These are phyloP conservation scores for Coturnix japonica DNA, from an alignment of 2,113 vertebrate genomes.

Conservation along the genomic window DNA sequence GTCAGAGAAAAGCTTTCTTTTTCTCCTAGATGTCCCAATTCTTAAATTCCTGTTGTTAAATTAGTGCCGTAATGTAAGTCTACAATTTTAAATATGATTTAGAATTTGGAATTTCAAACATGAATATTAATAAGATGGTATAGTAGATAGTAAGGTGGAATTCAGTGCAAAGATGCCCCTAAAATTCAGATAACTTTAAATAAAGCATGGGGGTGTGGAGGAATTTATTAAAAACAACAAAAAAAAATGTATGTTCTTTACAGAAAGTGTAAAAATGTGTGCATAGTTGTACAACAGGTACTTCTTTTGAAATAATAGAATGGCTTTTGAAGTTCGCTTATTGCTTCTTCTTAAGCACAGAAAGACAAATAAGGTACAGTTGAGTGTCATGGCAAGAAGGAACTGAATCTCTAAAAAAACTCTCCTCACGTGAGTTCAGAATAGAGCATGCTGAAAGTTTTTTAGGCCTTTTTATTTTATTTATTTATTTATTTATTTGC, in stretches of 20 bases:
- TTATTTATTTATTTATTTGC: background rate
- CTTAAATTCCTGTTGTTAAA: background rate
- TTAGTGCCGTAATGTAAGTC: background rate
- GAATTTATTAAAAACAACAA: background rate
- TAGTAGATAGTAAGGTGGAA: background rate
- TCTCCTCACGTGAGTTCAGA: background rate
- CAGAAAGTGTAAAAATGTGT: background rate
- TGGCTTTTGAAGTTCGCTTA: background rate
- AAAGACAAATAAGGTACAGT: background rate
- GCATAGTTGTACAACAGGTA: background rate
- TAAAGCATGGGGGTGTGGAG: background rate
- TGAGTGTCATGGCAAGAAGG: background rate
- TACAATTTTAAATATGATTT: background rate
- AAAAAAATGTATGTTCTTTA: too few species aligned
- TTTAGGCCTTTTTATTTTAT: too few species aligned
- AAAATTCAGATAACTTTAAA: constrained; percentile 12
- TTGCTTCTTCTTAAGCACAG: background rate
- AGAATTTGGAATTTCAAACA: background rate
- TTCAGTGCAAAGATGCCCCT: background rate
- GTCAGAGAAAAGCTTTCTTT: background rate
- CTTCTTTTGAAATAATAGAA: background rate
- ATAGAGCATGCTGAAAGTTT: background rate
- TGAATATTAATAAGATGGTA: background rate
- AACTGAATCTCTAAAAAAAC: background rate
- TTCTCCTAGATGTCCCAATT: background rate